Conservation (phyloP, 2,113 vertebrate genomes). For the Helogale parvula region DNA sequence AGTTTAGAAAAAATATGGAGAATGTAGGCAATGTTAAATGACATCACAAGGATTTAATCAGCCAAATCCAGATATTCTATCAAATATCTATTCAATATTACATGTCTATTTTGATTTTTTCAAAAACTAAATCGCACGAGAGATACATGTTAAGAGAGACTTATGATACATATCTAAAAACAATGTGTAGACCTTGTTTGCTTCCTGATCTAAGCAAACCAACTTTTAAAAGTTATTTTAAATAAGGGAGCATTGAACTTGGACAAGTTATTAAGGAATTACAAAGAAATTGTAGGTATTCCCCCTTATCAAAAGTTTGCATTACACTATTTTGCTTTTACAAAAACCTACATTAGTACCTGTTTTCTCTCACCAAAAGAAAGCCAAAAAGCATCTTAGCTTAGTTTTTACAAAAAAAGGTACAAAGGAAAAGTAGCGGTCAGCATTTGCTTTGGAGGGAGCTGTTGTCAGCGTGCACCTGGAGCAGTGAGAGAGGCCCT, state of each 20-base stretch:
- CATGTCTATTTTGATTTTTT: background rate
- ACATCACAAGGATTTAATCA: background rate
- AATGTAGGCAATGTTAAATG: background rate
- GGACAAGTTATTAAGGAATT: background rate
- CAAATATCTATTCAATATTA: no score
- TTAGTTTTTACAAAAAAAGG: background rate
- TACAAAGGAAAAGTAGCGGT: background rate
- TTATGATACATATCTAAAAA: background rate
- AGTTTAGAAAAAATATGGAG: background rate
- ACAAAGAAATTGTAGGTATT: background rate
- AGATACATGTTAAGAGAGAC: background rate
- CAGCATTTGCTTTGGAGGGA: background rate
- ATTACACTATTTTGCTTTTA: background rate
- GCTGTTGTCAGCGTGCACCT: background rate
- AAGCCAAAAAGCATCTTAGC: background rate
- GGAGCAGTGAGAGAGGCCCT: background rate
- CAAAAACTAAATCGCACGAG: background rate
- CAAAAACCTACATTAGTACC: background rate
- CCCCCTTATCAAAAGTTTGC: background rate
- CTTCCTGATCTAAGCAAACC: background rate
- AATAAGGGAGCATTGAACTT: background rate
- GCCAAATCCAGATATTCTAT: background rate
- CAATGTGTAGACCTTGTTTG: background rate
- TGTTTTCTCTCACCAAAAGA: background rate
- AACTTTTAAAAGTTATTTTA: conserved; percentile 12